Evolutionary conservation across 2,113 vertebrate species (phyloP), one percentile per base, ranked within the genome.

Genomic region (Promerops cafer): DNA sequence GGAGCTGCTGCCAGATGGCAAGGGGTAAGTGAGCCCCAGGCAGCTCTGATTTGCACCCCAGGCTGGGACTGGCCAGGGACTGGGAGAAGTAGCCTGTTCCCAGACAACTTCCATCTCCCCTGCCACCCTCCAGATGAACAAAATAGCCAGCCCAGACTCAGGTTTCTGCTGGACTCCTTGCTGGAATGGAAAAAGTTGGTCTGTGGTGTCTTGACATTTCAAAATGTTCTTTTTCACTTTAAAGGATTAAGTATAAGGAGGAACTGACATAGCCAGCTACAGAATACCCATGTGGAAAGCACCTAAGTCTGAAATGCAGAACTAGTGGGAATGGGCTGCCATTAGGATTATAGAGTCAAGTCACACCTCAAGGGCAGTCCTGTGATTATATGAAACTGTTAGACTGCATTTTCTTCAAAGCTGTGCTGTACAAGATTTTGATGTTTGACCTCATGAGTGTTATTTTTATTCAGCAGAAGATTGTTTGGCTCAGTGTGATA

Each of bases 401-500:
- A 50, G 60, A 82, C 33, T 83, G 35, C 76, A 26, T 83, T 89
- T 97, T 93, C 88, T 72, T 35, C 93, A 86, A 79, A 83, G 27
- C 53, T 76, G 31, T 57, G n/a, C 61, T 88, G 26, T 63, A 35
- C 45, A 59, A 72, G 44, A 31, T 93, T 95, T 84, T 93, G 60
- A 63, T 89, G 60, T 83, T 94, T 94, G 86, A 93, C 61, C 40
- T 14, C 66, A 76, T 30, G 28, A n/a, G n/a, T 60, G 24, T 96
- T 91, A 63, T 77, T 97, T 96, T 95, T 94, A 91, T 97, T 92
- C 83, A 90, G 83, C 96, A 99, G 99, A 98, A 64, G 70, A 96
- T 26, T 97, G 97, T 37, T 94, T 98, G 72, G 98, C 98, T 84
- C 98, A 98, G 94, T 99, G 99, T 96, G 97, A 97, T 95, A 98